Percentiles rank a stretch among this genome's conserved stretches.
Evolutionary conservation across 2,113 vertebrate species (phyloP).

Genomic region (Oryctolagus cuniculus): mOryCun1.1 NC_091440.1:18671001-18671500

Average conservation of each 20-base stretch:
- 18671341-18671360: background rate
- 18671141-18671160: background rate
- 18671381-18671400: background rate
- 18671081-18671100: background rate
- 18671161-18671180: background rate
- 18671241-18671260: background rate
- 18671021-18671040: background rate
- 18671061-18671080: background rate
- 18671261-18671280: background rate
- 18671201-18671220: background rate
- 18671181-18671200: background rate
- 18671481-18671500: background rate
- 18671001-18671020: conserved; percentile 14
- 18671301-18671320: too few relatives aligned
- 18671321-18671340: background rate
- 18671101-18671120: background rate
- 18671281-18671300: background rate
- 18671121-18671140: background rate
- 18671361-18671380: background rate
- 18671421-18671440: background rate
- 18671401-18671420: background rate
- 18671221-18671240: accelerated
- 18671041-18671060: background rate
- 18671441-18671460: background rate
- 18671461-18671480: background rate